Evolutionary conservation across 2,797 vertebrate species (phyloP), one percentile per base, ranked within the genome.

Genomic region (Ptychobarbus kaznakovi): DNA sequence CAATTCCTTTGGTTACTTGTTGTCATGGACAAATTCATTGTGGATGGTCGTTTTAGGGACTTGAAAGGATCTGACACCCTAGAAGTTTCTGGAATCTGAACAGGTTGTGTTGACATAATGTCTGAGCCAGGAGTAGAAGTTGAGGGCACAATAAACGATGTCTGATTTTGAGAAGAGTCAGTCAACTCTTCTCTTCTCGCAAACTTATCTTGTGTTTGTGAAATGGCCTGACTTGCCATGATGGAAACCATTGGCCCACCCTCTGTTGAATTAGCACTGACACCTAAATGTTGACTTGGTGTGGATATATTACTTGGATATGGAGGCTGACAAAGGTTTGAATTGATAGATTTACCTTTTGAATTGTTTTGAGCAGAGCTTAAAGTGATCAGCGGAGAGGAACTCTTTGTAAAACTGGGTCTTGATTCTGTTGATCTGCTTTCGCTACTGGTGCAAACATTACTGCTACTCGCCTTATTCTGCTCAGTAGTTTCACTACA

Each of bases 61-160:
- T 89, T 91, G 53, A 90, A 86, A 15, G 88, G 22, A 28, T 90
- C 87, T 61, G 90, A 87, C 89, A 93, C 94, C 61, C 92, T 91
- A 16, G 92, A 91, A 7, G 66, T 49, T 74, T 94, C 95, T 61
- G 91, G 87, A 56, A 85, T 77, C 32, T 85, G 46, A 38, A 84
- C 61, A 4, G 92, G 74, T 49, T 87, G 32, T 72, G 84, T 25
- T 53, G 92, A 90, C 74, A 87, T 88, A 0, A 89, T 20, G 0
- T 89, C 46, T 9, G 91, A 44, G 65, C 89, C 89, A 12, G 89
- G n/a, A 1, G 46, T 61, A 7, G 75, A 72, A 2, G 88, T 76
- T 82, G 88, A 51, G 16, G 92, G 88, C 5, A 91, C 87, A 80
- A 86, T 75, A 22, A 88, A 70, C 16, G 83, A 85, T 73, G 86